Percentiles rank a stretch among this genome's conserved stretches.
Conservation (phyloP, 2,113 vertebrate genomes). For the Corythornis vintsioides region DNA sequence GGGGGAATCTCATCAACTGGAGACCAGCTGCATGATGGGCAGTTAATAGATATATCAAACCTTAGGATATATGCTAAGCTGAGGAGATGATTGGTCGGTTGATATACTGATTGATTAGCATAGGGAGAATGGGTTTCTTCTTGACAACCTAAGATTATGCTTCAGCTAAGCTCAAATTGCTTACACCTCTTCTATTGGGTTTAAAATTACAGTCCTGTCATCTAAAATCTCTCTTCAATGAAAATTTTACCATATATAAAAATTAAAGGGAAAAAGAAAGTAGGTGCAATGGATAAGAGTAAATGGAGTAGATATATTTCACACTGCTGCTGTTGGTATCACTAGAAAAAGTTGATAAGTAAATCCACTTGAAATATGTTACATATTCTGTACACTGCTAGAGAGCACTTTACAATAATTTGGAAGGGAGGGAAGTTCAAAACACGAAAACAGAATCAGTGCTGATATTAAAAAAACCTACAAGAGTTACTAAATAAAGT, state of each 20-base stretch:
- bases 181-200: constrained; percentile 91
- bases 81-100: constrained; percentile 91
- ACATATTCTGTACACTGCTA: constrained; percentile 59
- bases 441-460: constrained; percentile 29
- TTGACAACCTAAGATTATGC: constrained; percentile 99
- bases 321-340: constrained; percentile 71
- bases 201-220: constrained; percentile 99
- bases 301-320: constrained; percentile 83
- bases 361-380: constrained; percentile 75
- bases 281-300: constrained; percentile 78
- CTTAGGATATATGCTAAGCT: constrained; percentile 94
- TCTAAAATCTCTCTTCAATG: constrained; percentile 93
- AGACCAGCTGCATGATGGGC: constrained; percentile 88
- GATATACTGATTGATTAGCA: constrained; percentile 98
- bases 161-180: constrained; percentile 93
- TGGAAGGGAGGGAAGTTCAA: not conserved
- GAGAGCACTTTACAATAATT: constrained; percentile 57
- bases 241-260: constrained; percentile 98
- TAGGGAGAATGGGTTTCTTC: constrained; percentile 93
- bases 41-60: constrained; percentile 99
- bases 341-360: constrained; percentile 78
- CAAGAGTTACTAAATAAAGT: constrained; percentile 13
- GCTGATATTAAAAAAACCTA: not conserved
- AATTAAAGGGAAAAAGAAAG: constrained; percentile 90
- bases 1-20: constrained; percentile 88